A percentile compares a stretch with the other conserved stretches of the same genome.
Conservation (phyloP, 1,140 invertebrate species). For the Drosophila tristis region DNA sequence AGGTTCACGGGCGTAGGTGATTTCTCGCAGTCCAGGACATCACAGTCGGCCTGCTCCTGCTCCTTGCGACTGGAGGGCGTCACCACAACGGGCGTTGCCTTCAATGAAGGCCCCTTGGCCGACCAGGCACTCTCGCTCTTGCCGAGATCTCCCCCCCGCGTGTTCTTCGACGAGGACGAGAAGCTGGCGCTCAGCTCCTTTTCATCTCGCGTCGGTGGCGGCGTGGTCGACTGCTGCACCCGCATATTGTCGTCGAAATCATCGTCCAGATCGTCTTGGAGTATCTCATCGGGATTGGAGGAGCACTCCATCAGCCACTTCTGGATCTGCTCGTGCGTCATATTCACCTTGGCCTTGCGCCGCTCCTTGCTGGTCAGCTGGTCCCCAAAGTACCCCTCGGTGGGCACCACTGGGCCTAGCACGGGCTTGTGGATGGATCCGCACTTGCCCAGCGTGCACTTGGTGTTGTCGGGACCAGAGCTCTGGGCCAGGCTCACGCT, state of each 20-base stretch:
- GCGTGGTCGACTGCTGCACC: constrained; percentile 66
- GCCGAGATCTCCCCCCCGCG: constrained; percentile 61
- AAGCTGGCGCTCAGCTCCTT: constrained; percentile 75
- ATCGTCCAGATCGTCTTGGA: constrained; percentile 85
- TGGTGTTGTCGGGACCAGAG: constrained; percentile 82
- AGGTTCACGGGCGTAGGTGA: constrained; percentile 67
- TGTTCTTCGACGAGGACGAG: constrained; percentile 80
- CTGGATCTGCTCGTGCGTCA: constrained; percentile 90
- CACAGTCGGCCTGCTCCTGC: constrained; percentile 35
- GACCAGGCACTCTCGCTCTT: constrained; percentile 83
- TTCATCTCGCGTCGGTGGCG: constrained; percentile 71
- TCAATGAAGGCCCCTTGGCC: constrained; percentile 77
- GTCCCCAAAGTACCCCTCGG: constrained; percentile 79
- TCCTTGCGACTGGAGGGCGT: constrained; percentile 27
- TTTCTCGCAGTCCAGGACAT: constrained; percentile 58
- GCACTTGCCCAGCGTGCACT: constrained; percentile 83
- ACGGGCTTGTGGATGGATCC: constrained; percentile 83
- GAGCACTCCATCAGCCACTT: constrained; percentile 89
- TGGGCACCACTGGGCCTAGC: constrained; percentile 80
- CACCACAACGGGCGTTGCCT: constrained; percentile 77
- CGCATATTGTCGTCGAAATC: constrained; percentile 79
- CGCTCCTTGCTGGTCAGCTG: constrained; percentile 80
- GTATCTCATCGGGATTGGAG: constrained; percentile 85
- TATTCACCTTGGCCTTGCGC: constrained; percentile 89
- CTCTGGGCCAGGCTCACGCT: constrained; percentile 83